phyloP scores from a whole-genome alignment of 2,113 vertebrate species.

The Phalacrocorax carbo region DNA sequence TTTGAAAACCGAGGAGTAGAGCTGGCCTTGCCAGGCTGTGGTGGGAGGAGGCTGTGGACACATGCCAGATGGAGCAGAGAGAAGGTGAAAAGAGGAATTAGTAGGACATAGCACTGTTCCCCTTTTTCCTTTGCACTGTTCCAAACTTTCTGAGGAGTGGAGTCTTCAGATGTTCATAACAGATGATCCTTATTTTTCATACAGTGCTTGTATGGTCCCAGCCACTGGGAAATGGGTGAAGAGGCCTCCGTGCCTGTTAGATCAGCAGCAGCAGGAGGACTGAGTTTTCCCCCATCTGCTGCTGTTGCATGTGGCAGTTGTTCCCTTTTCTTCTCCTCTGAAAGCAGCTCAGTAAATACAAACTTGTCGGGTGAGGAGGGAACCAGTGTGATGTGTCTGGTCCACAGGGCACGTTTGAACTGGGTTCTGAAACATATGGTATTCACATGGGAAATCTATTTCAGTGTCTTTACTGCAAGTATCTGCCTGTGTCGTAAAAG shows the following conservation, averaged over 20 bases:
- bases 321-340: background rate
- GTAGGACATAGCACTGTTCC: background rate
- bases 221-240: background rate
- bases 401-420: fast-evolving
- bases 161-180: fast-evolving
- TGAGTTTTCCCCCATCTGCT: background rate
- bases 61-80: background rate
- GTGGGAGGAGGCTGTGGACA: background rate
- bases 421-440: background rate
- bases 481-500: background rate
- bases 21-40: background rate
- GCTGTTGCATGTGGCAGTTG: background rate
- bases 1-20: background rate
- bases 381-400: fast-evolving
- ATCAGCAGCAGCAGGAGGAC: background rate
- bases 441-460: background rate
- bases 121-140: fast-evolving
- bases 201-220: background rate
- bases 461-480: fast-evolving
- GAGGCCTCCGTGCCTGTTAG: background rate
- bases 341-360: background rate
- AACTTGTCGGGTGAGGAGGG: background rate
- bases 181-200: background rate
- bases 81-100: background rate
- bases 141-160: background rate